Base-by-base conservation (phyloP, 2,888 invertebrate species). In the Cataglyphis altisquamis region DNA sequence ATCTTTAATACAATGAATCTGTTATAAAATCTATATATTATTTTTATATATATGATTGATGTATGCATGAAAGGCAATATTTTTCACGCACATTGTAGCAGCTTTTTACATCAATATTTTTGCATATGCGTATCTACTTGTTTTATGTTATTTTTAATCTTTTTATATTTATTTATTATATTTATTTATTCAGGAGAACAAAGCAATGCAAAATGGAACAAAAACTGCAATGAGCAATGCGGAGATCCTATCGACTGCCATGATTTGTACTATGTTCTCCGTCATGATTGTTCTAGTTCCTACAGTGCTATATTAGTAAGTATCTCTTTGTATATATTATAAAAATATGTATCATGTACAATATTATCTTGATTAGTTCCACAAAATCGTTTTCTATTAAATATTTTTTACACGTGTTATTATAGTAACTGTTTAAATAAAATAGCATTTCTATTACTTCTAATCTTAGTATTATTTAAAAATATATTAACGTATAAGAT, bases 281-380 rank as follows among this genome's bases (percentile, higher is more conserved):
- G 87, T 92, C 0, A 41, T 88, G 21, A 0, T 87, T 6, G 73
- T 91, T 29, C 74, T 92, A 25, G 45, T 89, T 1, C 90, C 91
- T 0, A 90, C 90, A 0, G 52, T 90, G 0, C 6, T 88, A 39
- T 92, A 90, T 57, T 67, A 89, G 91, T 92, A 78, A 90, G 91
- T 90, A 87, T 74, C 18, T 25, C 18, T n/a, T 60, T 60, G 10
- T 21, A 29, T 21, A 36, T 3, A n/a, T 66, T 1, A 32, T 18
- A 36, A 63, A 82, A 25, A 66, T 25, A 45, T 48, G 32, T 57
- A 25, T 57, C n/a, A 45, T 45, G 0, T 15, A 5, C 18, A 21
- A 62, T 12, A 18, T 32, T 63, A 73, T 41, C 18, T 6, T 15
- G 6, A 70, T 21, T 21, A 15, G 29, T 41, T 57, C 3, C 2